These are phyloP conservation scores for Lathamus discolor DNA, from an alignment of 2,113 vertebrate species.

Conservation along the genomic window DNA sequence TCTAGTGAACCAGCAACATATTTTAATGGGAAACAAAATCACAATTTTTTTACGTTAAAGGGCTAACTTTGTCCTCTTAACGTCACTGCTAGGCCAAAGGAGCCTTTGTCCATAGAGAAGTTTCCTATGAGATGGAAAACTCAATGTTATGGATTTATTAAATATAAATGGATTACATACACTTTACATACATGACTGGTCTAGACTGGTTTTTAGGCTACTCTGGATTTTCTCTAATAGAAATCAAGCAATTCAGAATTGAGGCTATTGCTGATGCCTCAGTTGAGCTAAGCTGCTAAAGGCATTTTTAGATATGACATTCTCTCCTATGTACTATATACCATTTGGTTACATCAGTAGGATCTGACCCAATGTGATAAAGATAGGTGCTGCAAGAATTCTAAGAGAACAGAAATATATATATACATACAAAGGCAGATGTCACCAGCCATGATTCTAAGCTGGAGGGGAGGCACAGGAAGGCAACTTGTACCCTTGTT, in stretches of 20 bases:
- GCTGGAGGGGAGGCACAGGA: background rate
- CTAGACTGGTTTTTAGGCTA: background rate
- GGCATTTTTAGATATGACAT: background rate
- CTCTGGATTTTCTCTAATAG: background rate
- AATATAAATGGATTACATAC: background rate
- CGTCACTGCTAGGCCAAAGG: background rate
- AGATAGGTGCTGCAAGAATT: background rate
- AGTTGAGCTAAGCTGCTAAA: background rate
- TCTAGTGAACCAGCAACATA: background rate
- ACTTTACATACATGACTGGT: background rate
- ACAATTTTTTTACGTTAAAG: background rate
- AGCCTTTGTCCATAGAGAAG: background rate
- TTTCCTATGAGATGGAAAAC: background rate
- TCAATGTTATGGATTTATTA: background rate
- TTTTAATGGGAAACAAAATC: background rate
- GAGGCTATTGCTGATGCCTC: background rate
- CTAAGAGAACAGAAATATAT: background rate
- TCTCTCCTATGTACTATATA: background rate
- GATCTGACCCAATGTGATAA: background rate
- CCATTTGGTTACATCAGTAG: background rate
- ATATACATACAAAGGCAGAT: background rate
- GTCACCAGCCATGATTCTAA: background rate
- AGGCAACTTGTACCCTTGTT: background rate
- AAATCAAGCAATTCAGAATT: background rate
- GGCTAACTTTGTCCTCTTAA: background rate